These are phyloP conservation scores for Mormyrus proboscirostris DNA, from an alignment of 2,797 vertebrate species.

Conservation along the genomic window DNA sequence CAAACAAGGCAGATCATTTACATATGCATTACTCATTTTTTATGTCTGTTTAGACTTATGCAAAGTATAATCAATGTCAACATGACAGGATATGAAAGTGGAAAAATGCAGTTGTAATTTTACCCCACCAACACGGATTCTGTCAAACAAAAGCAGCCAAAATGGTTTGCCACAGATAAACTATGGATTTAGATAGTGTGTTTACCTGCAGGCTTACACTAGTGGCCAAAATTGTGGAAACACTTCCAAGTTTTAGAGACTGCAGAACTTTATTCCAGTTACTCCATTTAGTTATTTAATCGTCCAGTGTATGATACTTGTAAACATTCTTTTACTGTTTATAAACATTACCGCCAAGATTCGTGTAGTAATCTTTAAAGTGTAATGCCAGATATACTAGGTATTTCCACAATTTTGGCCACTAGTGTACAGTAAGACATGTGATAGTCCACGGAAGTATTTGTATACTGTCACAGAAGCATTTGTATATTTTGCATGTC, in stretches of 20 bases:
- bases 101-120: neutral
- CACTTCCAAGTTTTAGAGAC: neutral
- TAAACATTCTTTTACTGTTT: neutral
- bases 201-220: neutral
- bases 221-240: neutral
- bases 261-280: neutral
- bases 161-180: neutral
- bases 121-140: neutral
- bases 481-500: conserved; percentile 48
- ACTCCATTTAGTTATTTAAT: neutral
- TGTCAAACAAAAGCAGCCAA: neutral
- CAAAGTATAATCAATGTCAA: conserved; percentile 64
- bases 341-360: neutral
- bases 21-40: neutral
- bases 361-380: neutral
- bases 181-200: neutral
- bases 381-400: neutral
- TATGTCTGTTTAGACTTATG: conserved; percentile 66
- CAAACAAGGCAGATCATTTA: conserved; percentile 59
- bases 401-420: neutral
- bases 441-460: neutral
- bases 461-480: neutral
- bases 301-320: neutral
- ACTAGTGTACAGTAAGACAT: neutral
- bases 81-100: conserved; percentile 66